A percentile compares a stretch with the other conserved stretches of the same genome.
Evolutionary conservation across 2,888 invertebrate genomes (phyloP).

Genomic region (Melieria picta): DNA sequence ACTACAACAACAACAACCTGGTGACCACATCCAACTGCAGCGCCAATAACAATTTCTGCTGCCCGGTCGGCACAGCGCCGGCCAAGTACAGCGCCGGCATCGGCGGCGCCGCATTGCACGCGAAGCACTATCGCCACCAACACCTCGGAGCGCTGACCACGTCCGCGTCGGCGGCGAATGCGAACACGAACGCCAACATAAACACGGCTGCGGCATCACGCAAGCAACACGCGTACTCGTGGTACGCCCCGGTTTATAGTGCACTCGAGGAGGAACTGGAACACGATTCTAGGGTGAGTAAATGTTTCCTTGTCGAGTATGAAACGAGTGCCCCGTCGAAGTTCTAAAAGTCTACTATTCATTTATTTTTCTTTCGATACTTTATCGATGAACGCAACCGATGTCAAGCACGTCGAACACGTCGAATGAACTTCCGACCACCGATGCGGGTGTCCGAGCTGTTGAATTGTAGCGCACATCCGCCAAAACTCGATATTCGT

Average conservation of each 20-base stretch:
- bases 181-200: constrained; percentile 14
- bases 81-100: constrained; percentile 6
- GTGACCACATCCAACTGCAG: constrained; percentile 51
- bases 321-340: too few relatives aligned
- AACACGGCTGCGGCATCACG: constrained; percentile 57
- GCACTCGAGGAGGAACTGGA: constrained; percentile 66
- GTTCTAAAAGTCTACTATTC: too few relatives aligned
- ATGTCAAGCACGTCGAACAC: too few relatives aligned
- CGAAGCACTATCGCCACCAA: constrained; percentile 41
- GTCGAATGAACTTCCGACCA: too few relatives aligned
- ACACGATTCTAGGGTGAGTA: constrained; percentile 64
- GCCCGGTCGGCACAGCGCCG: constrained; percentile 1
- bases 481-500: too few relatives aligned
- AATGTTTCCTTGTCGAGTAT: too few relatives aligned
- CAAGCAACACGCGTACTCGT: constrained; percentile 65
- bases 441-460: too few relatives aligned
- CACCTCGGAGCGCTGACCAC: constrained; percentile 37
- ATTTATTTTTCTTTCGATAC: too few relatives aligned
- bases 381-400: too few relatives aligned
- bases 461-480: too few relatives aligned
- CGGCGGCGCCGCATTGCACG: constrained; percentile 50
- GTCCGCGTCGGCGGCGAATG: too few relatives aligned
- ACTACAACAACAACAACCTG: constrained; percentile 60
- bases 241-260: constrained; percentile 66
- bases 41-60: constrained; percentile 48